Evolutionary conservation across 2,888 invertebrate species (phyloP), one percentile per base, ranked within the genome.

Genomic region (Ophion ventricosus): DNA sequence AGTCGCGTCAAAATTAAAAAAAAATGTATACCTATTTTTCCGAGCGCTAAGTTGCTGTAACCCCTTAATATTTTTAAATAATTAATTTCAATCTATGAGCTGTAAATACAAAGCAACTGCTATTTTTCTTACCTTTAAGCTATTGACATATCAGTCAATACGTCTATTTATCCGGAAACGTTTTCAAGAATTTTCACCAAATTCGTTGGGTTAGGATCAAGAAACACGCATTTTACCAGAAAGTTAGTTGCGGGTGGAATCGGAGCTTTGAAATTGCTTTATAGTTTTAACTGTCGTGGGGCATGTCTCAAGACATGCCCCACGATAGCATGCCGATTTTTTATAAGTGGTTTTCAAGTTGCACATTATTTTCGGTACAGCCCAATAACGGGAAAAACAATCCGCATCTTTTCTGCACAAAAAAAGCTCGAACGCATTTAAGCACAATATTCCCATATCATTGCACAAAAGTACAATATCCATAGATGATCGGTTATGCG

Each of bases 361-460:
- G 23, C 49, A 49, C 17, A 49, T 49, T 49, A 17, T 17, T 17
- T 57, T 20, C 57, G 23, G 57, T 20, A 10, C 23, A 17, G 20
- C 66, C 56, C 59, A 3, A 25, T 29, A 2, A 1, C 4, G 23
- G 5, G 3, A 5, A 11, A 26, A 23, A 7, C n/a, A 26, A 11
- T 63, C 17, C 14, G 2, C 63, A 1, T 66, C 23, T 29, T 23
- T 43, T 49, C 17, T 43, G 2, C 17, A 67, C n/a, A 26, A 57
- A 20, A 59, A 26, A 17, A 23, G 54, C 26, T 54, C 5, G 7
- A 43, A 78, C 40, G 49, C 61, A 67, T 76, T 59, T 26, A 11
- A 67, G 73, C 77, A 74, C 73, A 78, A 72, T 73, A 61, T 23
- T 67, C 7, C 25, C 54, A 54, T 67, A 26, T 20, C 59, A 17